phyloP scores from a whole-genome alignment of 2,888 invertebrate species.

The Phengaris alcon region DNA sequence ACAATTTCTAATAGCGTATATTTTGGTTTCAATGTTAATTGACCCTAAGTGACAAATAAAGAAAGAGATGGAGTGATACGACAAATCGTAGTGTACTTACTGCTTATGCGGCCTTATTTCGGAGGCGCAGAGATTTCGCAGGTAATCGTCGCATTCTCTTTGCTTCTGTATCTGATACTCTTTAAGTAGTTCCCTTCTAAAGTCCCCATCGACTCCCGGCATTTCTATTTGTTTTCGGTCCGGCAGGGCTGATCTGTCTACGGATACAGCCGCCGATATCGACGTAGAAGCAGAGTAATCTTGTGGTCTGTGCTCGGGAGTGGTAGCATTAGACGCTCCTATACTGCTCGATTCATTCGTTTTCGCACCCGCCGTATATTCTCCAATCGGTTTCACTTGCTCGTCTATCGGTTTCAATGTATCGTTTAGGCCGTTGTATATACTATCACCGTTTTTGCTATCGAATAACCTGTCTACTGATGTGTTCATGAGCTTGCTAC shows the following conservation, averaged over 20 bases:
- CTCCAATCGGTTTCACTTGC: constrained; percentile 57
- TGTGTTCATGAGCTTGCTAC: constrained; percentile 90
- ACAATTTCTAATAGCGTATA: no score
- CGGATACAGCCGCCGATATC: constrained; percentile 82
- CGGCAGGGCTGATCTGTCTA: constrained; percentile 63
- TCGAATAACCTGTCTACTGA: constrained; percentile 94
- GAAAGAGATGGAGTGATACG: neutral
- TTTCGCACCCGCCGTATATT: constrained; percentile 50
- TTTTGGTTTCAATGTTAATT: no score
- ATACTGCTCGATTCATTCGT: constrained; percentile 57
- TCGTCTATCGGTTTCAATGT: constrained; percentile 66
- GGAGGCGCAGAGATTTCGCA: constrained; percentile 67
- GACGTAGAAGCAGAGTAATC: constrained; percentile 83
- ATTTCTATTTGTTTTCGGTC: constrained; percentile 48
- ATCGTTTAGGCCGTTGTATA: constrained; percentile 85
- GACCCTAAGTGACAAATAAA: no score
- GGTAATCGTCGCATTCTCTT: constrained; percentile 75
- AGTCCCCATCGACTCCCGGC: constrained; percentile 59
- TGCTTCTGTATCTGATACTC: constrained; percentile 90
- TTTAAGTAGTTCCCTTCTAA: constrained; percentile 85
- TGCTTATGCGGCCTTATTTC: constrained; percentile 63
- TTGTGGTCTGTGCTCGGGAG: constrained; percentile 83
- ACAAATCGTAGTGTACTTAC: constrained; percentile 48
- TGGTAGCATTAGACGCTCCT: constrained; percentile 77
- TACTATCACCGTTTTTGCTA: constrained; percentile 86